Evolutionary conservation across 2,888 invertebrate species (phyloP).

Genomic region (Nasonovia ribisnigri): DNA sequence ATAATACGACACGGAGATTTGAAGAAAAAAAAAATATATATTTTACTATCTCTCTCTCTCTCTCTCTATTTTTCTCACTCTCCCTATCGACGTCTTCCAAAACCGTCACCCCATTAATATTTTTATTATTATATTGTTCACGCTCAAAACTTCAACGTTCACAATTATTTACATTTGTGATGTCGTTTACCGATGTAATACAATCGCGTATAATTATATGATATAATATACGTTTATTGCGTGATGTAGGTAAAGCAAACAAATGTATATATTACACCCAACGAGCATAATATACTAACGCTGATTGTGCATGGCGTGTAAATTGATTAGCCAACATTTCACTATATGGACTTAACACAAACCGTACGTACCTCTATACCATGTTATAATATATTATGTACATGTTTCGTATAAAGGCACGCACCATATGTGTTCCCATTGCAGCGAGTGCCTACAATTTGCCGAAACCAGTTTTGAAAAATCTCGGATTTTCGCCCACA

Average conservation of each 20-base stretch:
- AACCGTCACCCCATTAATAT: not conserved
- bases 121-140: not conserved
- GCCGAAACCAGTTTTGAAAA: constrained; percentile 42
- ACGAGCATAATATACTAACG: not conserved
- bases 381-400: not conserved
- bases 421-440: not conserved
- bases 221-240: not conserved
- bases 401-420: not conserved
- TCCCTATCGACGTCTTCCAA: not conserved
- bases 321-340: not conserved
- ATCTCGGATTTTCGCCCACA: constrained; percentile 17
- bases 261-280: not conserved
- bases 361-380: not conserved
- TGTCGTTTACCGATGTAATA: not conserved
- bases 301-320: not conserved
- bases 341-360: not conserved
- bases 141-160: not conserved
- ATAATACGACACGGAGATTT: not conserved
- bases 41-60: not conserved
- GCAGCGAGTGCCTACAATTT: not conserved
- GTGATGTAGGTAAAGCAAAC: not conserved
- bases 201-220: not conserved
- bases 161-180: not conserved
- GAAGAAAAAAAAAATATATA: not conserved
- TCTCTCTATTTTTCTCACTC: not conserved